phyloP scores from a whole-genome alignment of 2,888 invertebrate genomes.

The Lasioglossum lativentre region DNA sequence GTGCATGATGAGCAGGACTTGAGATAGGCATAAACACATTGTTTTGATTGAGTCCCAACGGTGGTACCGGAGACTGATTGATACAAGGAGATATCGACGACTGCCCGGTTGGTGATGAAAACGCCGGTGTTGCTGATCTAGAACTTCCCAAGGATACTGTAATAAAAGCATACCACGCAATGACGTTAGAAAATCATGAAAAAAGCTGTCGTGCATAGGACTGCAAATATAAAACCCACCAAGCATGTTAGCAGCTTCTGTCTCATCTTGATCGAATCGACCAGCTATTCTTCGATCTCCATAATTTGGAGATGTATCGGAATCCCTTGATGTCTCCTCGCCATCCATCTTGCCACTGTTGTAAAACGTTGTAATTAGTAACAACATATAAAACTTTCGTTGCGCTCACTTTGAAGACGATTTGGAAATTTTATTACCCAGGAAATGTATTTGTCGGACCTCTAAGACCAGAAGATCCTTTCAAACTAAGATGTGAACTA shows the following conservation, averaged over 20 bases:
- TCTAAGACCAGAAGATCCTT: slow-evolving; percentile 86
- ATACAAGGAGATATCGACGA: slow-evolving; percentile 88
- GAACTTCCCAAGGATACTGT: slow-evolving; percentile 96
- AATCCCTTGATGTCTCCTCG: slow-evolving; percentile 95
- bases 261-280: slow-evolving; percentile 96
- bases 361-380: slow-evolving; percentile 18
- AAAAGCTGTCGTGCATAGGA: neutral
- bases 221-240: slow-evolving; percentile 85
- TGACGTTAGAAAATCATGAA: neutral
- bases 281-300: slow-evolving; percentile 90
- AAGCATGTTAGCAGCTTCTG: slow-evolving; percentile 98
- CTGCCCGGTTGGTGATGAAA: slow-evolving; percentile 91
- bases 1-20: slow-evolving; percentile 87
- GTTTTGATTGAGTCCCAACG: slow-evolving; percentile 91
- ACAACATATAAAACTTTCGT: neutral
- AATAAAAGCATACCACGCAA: slow-evolving; percentile 68
- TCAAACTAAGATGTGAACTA: slow-evolving; percentile 90
- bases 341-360: slow-evolving; percentile 89
- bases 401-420: neutral
- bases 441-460: slow-evolving; percentile 80
- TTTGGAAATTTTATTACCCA: slow-evolving; percentile 70
- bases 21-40: slow-evolving; percentile 95
- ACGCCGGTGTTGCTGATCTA: slow-evolving; percentile 96
- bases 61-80: slow-evolving; percentile 89
- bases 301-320: slow-evolving; percentile 95